Conservation (phyloP, 2,797 vertebrate genomes). For the Danionella dracula region DNA sequence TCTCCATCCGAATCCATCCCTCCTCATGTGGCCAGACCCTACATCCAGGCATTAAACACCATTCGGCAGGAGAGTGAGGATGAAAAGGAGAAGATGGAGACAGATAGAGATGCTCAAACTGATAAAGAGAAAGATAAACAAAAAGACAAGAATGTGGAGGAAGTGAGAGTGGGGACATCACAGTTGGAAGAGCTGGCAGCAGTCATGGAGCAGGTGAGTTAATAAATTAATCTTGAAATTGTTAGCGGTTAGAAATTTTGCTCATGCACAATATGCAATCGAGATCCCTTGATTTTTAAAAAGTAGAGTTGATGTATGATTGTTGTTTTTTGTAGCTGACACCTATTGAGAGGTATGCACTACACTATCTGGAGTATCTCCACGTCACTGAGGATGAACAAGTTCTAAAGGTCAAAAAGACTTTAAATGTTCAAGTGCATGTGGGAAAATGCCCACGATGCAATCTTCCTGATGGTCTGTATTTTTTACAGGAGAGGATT, state of each 20-base stretch:
- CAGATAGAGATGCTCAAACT: constrained; percentile 23
- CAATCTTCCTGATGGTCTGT: background rate
- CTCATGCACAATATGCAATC: too few species aligned
- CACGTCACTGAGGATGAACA: constrained; percentile 74
- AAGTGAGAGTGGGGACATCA: constrained; percentile 63
- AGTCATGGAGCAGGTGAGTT: constrained; percentile 85
- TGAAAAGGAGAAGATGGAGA: constrained; percentile 26
- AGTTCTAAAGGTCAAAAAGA: constrained; percentile 68
- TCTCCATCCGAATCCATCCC: constrained; percentile 90
- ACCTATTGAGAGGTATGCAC: constrained; percentile 88
- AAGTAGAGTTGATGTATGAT: background rate
- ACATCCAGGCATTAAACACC: constrained; percentile 91
- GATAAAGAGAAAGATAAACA: constrained; percentile 15
- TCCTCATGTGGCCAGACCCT: constrained; percentile 88
- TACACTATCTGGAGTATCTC: constrained; percentile 88
- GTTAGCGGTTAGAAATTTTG: too few species aligned
- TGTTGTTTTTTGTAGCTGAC: constrained; percentile 73
- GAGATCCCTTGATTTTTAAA: too few species aligned
- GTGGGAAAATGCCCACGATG: background rate
- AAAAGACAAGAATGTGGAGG: constrained; percentile 42
- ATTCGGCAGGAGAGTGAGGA: constrained; percentile 71
- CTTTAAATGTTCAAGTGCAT: background rate
- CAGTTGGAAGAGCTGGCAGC: constrained; percentile 81
- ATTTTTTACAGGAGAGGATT: constrained; percentile 63
- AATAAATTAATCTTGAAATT: background rate